Base-by-base conservation (phyloP, 2,888 invertebrate species). In the Aphidoletes aphidimyza region DNA sequence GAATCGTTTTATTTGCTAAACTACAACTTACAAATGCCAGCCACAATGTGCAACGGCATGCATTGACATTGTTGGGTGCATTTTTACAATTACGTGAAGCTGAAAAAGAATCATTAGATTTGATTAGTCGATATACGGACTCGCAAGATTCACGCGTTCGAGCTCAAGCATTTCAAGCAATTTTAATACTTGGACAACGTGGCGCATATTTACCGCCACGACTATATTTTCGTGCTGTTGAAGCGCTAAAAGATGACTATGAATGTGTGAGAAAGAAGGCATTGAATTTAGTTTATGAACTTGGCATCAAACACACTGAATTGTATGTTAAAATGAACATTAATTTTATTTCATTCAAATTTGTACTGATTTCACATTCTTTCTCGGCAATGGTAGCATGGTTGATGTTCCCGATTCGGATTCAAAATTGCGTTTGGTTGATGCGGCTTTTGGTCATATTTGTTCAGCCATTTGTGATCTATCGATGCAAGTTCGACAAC, bases 391-490 rank as follows among this genome's bases (percentile, higher is more conserved):
- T 89, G 78, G 88, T 14, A 95, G 94, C 88, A 91, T 93, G 86
- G 94, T 94, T 87, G 92, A 93, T 42, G 91, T 94, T 19, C 92
- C 93, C 84, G 94, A 94, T 34, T 94, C 94, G 84, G 95, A 95
- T 86, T 96, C 97, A 86, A 95, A 96, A 85, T 93, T 98, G 87
- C 93, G 98, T 0, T 91, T 99, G 87, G 94, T 97, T 42, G 99
- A 99, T 89, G 98, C 98, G 88, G 98, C 98, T 0, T 99, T 99
- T 91, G 96, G 96, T 22, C 95, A 96, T 89, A 95, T 99, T 30
- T 99, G 99, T 88, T 95, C 95, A 84, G 94, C 96, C 0, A 94
- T 99, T 83, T 98, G 97, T 87, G 99, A 99, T 90, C 92, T 98
- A 37, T 96, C 97, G 36, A 94, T 97, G 91, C 93, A 95, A 87